phyloP scores from a whole-genome alignment of 2,888 invertebrate genomes.

The Protophormia terraenovae region DNA sequence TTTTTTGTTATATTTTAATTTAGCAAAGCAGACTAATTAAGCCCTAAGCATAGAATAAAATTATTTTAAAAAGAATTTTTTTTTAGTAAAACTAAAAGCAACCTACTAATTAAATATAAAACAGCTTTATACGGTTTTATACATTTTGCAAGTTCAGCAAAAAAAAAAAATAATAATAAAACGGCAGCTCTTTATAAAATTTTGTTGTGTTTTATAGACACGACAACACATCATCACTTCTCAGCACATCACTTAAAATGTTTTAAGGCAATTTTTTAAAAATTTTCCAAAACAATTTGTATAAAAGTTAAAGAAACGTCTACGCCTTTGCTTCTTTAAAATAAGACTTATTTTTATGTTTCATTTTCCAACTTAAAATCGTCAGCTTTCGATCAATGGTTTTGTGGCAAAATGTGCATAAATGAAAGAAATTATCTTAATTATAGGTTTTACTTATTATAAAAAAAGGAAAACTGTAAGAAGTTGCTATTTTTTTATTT shows the following conservation, averaged over 20 bases:
- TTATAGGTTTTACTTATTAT: constrained; percentile 61
- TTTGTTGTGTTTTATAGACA: constrained; percentile 32
- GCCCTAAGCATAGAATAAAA: constrained; percentile 61
- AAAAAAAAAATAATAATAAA: neutral
- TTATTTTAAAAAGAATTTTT: constrained; percentile 33
- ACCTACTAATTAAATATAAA: constrained; percentile 38
- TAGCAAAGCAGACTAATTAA: constrained; percentile 58
- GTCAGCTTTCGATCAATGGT: constrained; percentile 63
- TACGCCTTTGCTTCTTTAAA: constrained; percentile 15
- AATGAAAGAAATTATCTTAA: constrained; percentile 68
- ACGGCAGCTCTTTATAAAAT: constrained; percentile 43
- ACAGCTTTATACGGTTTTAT: too few species aligned
- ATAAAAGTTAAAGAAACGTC: neutral
- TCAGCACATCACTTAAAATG: constrained; percentile 20
- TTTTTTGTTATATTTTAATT: constrained; percentile 9
- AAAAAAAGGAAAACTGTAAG: constrained; percentile 22
- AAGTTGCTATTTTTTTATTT: constrained; percentile 23
- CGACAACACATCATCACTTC: constrained; percentile 33
- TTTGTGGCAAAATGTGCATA: constrained; percentile 52
- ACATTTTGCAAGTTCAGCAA: too few species aligned
- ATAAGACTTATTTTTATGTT: neutral
- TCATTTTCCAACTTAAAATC: constrained; percentile 41
- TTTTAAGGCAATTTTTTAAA: constrained; percentile 9
- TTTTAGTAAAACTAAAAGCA: neutral
- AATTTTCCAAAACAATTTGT: constrained; percentile 18